Evolutionary conservation across 1,140 invertebrate genomes (phyloP), one percentile per base, ranked within the genome.

Genomic region (Scaptomyza pallida): DNA sequence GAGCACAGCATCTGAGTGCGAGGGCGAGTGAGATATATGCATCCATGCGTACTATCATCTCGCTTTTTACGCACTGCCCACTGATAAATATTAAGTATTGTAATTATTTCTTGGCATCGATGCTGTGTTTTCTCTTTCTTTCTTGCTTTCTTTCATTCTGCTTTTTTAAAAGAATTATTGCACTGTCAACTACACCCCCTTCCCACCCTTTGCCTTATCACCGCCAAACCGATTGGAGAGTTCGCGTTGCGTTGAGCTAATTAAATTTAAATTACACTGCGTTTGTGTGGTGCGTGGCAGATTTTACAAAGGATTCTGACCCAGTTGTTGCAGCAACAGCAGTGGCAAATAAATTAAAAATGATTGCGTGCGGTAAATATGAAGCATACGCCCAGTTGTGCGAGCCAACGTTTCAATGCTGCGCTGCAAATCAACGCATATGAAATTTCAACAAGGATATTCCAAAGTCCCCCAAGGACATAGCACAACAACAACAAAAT

Each of bases 391-490:
- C 67, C 51, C 35, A 12, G 26, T 43, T 50, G 51, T 37, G 62
- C 30, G 35, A 30, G 55, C 10, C 50, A 40, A 30, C 63, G 43
- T 55, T 62, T 17, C 56, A 37, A 33, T 60, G 74, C n/a, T 59
- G 74, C 79, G 44, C 65, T 75, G 69, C 77, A 81, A 85, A 85
- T 85, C 81, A 85, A 80, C 70, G 74, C 69, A 50, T 69, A 79
- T 78, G 71, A 78, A 75, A 75, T 79, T 78, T 78, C 60, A 67
- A 52, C 71, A 77, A 54, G 63, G 23, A 52, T 57, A 59, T 54
- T 47, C 30, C 50, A n/a, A 50, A 45, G 21, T 41, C 50, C 63
- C 77, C 57, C 35, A 61, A 65, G 67, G 80, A 85, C 52, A 45
- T 16, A 21, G 9, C 15, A 35, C 26, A 64, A 21, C 21, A 54